Evolutionary conservation across 1,140 invertebrate species (phyloP).

Genomic region (Ceratitis capitata): DNA sequence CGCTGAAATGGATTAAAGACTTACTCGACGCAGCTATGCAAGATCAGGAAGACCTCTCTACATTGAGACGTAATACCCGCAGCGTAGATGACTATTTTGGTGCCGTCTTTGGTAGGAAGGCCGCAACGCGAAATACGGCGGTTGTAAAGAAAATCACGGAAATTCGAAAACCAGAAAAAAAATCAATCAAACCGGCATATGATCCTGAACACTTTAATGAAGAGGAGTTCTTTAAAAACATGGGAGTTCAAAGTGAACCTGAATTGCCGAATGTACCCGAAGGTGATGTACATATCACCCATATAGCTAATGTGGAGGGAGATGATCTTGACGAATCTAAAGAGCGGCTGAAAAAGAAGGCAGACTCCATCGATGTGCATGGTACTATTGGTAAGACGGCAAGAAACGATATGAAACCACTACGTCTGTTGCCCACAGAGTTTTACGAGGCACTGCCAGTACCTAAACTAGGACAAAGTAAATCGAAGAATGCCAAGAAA

Average conservation of each 20-base stretch:
- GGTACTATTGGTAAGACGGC: slow-evolving; percentile 8
- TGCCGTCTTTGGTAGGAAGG: slow-evolving; percentile 53
- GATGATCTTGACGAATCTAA: slow-evolving; percentile 49
- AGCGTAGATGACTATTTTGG: slow-evolving; percentile 48
- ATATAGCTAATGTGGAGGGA: slow-evolving; percentile 54
- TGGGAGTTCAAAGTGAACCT: slow-evolving; percentile 51
- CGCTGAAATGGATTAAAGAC: slow-evolving; percentile 39
- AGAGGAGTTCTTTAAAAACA: slow-evolving; percentile 60
- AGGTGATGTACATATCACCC: slow-evolving; percentile 57
- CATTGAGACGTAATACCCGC: slow-evolving; percentile 45
- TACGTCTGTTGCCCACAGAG: slow-evolving; percentile 53
- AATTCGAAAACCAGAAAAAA: slow-evolving; percentile 57
- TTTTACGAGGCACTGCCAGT: slow-evolving; percentile 56
- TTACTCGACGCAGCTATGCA: not conserved
- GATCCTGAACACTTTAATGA: slow-evolving; percentile 59
- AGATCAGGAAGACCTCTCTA: slow-evolving; percentile 5
- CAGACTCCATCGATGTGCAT: slow-evolving; percentile 40
- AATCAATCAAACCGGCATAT: slow-evolving; percentile 51
- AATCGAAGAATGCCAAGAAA: slow-evolving; percentile 32
- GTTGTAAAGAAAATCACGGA: slow-evolving; percentile 61
- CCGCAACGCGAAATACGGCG: slow-evolving; percentile 50
- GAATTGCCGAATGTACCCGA: slow-evolving; percentile 53
- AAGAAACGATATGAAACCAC: slow-evolving; percentile 40
- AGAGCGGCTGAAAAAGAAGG: slow-evolving; percentile 42
- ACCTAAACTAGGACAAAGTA: slow-evolving; percentile 39